phyloP scores from a whole-genome alignment of 2,797 vertebrate genomes.

The Neomorphus geoffroyi region DNA sequence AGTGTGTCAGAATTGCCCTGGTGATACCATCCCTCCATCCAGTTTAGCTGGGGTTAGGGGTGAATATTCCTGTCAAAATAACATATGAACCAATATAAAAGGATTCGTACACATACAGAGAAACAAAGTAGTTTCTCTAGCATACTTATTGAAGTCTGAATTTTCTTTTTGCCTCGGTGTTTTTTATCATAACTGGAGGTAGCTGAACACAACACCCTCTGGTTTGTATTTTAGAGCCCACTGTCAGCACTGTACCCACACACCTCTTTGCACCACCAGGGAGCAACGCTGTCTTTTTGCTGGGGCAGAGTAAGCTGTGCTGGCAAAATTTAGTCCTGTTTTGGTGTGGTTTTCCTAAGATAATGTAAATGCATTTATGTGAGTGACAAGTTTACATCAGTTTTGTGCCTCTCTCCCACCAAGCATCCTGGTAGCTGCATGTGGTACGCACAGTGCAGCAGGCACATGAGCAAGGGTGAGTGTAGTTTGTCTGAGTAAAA shows the following conservation, averaged over 20 bases:
- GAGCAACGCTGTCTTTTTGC: neutral
- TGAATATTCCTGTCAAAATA: neutral
- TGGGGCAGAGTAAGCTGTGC: neutral
- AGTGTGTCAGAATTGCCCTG: neutral
- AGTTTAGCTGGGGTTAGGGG: neutral
- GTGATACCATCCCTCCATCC: accelerated
- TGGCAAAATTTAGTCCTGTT: neutral
- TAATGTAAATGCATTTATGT: neutral
- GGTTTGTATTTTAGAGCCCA: neutral
- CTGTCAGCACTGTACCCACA: neutral
- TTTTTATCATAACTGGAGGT: neutral
- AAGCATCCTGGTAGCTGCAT: neutral
- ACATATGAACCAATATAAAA: neutral
- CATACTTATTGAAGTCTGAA: neutral
- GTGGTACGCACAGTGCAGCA: neutral
- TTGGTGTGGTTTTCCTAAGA: neutral
- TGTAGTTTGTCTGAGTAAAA: neutral
- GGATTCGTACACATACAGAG: neutral
- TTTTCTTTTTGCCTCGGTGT: neutral
- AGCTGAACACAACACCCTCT: neutral
- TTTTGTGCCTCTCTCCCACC: neutral
- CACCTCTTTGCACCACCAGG: neutral
- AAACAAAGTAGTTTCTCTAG: accelerated
- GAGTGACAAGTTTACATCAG: neutral
- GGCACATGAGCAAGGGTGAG: neutral